Base-by-base conservation (phyloP, 2,113 vertebrate genomes). In the Lophotis ruficrista region DNA sequence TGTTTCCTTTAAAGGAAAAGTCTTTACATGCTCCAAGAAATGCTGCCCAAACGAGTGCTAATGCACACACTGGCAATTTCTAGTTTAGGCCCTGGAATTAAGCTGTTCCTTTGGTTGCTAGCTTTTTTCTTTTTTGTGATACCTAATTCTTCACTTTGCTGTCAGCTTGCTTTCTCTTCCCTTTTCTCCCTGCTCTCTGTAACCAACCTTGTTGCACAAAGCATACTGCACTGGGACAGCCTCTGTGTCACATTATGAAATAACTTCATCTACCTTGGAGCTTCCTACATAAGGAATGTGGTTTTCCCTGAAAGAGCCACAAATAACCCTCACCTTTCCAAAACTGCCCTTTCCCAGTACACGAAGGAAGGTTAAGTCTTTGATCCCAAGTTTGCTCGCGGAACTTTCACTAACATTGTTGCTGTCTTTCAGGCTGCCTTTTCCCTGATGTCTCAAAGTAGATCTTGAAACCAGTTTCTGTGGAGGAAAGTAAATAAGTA, bases 261-360 rank as follows among this genome's bases (percentile, higher is more conserved):
- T 60, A 50, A 66, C 33, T 37, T 60, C 60, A 75, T 16, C 27
- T 75, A 4, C 28, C 57, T 58, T 54, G 10, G 28, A 73, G 65
- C 23, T 95, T 76, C 69, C 89, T 81, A 45, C 90, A 78, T 22
- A 85, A n/a, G 37, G 58, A 92, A 87, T 7, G 12, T 13, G 8
- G 30, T 23, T 89, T 68, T 56, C 80, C 58, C 82, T 10, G 4
- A 30, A 64, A 91, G 2, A 95, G 48, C n/a, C 62, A 78, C 0
- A 2, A 79, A 33, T 56, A 75, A 89, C 30, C 83, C 98, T 97
- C 96, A 99, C 99, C 99, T 99, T 99, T 94, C 99, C 99, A 94
- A 99, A 99, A 96, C 99, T 99, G 89, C 99, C 99, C 85, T 99
- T 99, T 38, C 99, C 99, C 50, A 99, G 88, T 4, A 99, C 99